A percentile compares a stretch with the other conserved stretches of the same genome.
Evolutionary conservation across 2,797 vertebrate species (phyloP).

Genomic region (Euthynnus affinis): DNA sequence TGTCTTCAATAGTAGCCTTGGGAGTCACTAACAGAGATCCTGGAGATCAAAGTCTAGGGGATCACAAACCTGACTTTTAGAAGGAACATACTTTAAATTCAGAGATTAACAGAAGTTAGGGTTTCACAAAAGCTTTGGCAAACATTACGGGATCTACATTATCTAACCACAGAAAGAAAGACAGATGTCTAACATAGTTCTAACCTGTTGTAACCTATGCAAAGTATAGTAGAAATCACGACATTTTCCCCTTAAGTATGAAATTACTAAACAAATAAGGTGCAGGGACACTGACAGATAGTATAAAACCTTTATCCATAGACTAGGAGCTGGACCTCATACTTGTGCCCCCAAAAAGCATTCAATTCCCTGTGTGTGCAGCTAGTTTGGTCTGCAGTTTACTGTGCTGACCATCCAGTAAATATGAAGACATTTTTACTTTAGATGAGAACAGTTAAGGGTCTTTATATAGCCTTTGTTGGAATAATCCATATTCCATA

Average conservation of each 20-base stretch:
- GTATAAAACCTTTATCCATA: not conserved
- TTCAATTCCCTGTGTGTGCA: not conserved
- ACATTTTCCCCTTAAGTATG: not conserved
- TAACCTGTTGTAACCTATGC: not conserved
- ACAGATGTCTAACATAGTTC: not conserved
- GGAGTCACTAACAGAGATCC: constrained; percentile 21
- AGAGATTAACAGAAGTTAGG: not conserved
- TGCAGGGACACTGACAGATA: not conserved
- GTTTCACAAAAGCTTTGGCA: constrained; percentile 3
- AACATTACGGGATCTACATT: not conserved
- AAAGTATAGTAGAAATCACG: not conserved
- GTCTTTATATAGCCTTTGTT: constrained; percentile 10
- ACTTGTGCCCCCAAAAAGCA: not conserved
- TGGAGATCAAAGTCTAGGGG: constrained; percentile 18
- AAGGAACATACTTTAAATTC: not conserved
- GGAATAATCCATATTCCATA: constrained; percentile 50
- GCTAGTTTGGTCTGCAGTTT: constrained; percentile 8
- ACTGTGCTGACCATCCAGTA: not conserved
- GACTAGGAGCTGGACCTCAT: not conserved
- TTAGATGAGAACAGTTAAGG: constrained; percentile 37
- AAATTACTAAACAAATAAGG: not conserved
- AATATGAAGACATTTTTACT: constrained; percentile 36
- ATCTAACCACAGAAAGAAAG: not conserved
- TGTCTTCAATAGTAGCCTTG: not conserved
- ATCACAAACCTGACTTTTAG: constrained; percentile 12